phyloP scores from a whole-genome alignment of 2,797 vertebrate species.

The Enteromius fasciolatus region DNA sequence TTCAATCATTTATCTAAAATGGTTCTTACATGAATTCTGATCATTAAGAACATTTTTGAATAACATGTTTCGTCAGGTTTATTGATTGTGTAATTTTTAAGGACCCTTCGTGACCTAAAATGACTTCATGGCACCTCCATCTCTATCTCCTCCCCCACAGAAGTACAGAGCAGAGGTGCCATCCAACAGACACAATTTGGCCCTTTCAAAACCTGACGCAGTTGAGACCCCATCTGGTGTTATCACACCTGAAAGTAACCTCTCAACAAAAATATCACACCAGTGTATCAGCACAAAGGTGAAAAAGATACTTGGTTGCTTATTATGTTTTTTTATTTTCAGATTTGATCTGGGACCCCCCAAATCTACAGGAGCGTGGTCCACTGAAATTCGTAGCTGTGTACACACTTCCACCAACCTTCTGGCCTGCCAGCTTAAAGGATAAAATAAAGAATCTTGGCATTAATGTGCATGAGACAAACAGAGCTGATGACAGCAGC shows the following conservation, averaged over 20 bases:
- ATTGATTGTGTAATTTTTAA: neutral
- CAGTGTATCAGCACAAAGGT: neutral
- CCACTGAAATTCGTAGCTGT: neutral
- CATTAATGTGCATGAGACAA: constrained; percentile 12
- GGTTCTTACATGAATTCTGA: neutral
- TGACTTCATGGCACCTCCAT: neutral
- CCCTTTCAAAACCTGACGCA: neutral
- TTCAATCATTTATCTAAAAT: neutral
- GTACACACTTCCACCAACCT: constrained; percentile 3
- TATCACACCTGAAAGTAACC: constrained; percentile 13
- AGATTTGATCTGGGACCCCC: constrained; percentile 15
- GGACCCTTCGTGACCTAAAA: neutral
- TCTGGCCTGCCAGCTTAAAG: neutral
- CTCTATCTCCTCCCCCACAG: neutral
- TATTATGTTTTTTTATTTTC: constrained; percentile 7
- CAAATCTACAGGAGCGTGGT: neutral
- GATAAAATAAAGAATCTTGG: neutral
- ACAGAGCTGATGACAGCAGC: constrained; percentile 13
- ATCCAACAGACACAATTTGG: neutral
- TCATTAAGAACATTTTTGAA: neutral
- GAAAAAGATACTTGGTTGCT: neutral
- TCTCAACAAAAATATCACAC: neutral
- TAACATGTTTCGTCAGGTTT: neutral
- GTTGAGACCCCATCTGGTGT: neutral
- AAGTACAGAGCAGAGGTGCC: neutral